Base-by-base conservation (phyloP, 2,797 vertebrate genomes). In the Mastacembelus armatus region DNA sequence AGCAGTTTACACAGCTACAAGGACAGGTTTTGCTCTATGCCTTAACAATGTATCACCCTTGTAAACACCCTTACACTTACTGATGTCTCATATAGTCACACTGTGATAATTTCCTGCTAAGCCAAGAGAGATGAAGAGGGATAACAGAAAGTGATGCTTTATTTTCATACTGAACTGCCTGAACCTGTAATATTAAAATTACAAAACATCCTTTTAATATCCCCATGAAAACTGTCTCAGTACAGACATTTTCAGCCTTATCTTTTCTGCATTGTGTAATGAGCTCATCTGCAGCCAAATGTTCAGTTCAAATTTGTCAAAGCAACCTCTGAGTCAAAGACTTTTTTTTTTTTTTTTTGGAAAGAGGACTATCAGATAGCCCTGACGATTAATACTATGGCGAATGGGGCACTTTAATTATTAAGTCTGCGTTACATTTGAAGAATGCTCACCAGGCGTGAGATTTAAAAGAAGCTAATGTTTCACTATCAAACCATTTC, bases 381-480 rank as follows among this genome's bases (percentile, higher is more conserved):
- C 77, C 61, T 65, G 66, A 76, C 65, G 78, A 91, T 89, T 88
- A 88, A 91, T 89, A 85, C 79, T 61, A 73, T 59, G 79, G 84
- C 49, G 69, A 86, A 85, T 72, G 83, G 83, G 85, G 76, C 67
- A 59, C 61, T 83, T 94, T 70, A 94, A 95, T 95, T 90, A 94
- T 94, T 95, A 91, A 94, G 64, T 16, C 32, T 43, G 35, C 60
- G 82, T 92, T 93, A 91, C 90, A 89, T 91, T 91, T 93, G 92
- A 93, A 89, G 88, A 93, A 93, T 92, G 88, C 91, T 91, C 81
- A 64, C 65, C 78, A 90, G 84, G 79, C 88, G 59, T 88, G 65
- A 86, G 89, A 89, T 90, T 93, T 89, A 91, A 92, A 92, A 90
- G 88, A 86, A 89, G 89, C 89, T 91, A 91, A 93, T 93, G 91